Evolutionary conservation across 2,797 vertebrate species (phyloP).

Genomic region (Rhabdomys pumilio): DNA sequence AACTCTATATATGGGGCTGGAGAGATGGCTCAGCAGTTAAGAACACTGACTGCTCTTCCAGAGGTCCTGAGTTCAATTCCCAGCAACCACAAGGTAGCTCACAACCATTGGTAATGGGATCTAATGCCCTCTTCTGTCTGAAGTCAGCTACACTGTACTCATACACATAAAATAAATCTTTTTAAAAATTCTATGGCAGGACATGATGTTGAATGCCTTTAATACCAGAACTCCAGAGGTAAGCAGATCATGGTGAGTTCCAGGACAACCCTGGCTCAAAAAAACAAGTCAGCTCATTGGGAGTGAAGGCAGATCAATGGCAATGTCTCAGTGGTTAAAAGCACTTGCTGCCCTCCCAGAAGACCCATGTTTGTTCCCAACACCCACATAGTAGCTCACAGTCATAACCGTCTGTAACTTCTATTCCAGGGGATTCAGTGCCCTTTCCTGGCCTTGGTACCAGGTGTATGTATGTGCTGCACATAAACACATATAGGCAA

Average conservation of each 20-base stretch:
- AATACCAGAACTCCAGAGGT: background rate
- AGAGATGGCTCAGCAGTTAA: background rate
- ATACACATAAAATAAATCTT: background rate
- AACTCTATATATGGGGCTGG: slow-evolving; percentile 15
- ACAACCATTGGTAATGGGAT: background rate
- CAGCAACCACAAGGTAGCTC: background rate
- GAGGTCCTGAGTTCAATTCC: slow-evolving; percentile 1
- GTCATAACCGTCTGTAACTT: background rate
- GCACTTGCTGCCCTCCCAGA: background rate
- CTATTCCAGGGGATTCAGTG: background rate
- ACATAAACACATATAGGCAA: background rate
- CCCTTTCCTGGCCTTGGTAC: background rate
- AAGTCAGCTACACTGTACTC: background rate
- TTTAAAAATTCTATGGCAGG: background rate
- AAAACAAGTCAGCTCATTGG: background rate
- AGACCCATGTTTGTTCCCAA: background rate
- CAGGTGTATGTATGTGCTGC: background rate
- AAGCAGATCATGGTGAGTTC: background rate
- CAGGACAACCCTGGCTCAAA: background rate
- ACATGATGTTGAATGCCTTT: background rate
- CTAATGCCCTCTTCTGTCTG: background rate
- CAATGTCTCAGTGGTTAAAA: background rate
- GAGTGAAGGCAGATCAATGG: background rate
- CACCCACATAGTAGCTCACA: background rate
- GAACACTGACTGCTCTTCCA: background rate